Conservation (phyloP, 2,888 invertebrate species). For the Eupithecia pulchellata region DNA sequence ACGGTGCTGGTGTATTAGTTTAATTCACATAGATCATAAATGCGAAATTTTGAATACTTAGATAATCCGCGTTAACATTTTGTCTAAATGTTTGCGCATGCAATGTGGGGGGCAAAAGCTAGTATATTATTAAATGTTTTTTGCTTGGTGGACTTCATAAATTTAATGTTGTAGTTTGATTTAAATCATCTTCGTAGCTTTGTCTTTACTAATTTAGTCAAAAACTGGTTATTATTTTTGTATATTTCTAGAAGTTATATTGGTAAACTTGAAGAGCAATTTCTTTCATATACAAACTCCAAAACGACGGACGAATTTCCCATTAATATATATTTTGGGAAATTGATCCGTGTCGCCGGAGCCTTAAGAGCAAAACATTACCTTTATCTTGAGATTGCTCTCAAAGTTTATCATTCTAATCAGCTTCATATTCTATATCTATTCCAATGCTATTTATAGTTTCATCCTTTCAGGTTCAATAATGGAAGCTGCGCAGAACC, state of each 20-base stretch:
- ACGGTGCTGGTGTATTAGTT: not conserved
- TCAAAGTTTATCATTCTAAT: too few species aligned
- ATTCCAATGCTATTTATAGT: too few species aligned
- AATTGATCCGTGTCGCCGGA: too few species aligned
- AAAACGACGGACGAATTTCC: too few species aligned
- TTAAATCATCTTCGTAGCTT: not conserved
- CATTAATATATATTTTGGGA: too few species aligned
- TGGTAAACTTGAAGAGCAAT: not conserved
- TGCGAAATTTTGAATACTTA: not conserved
- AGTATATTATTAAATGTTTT: not conserved
- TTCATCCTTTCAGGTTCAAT: constrained; percentile 82
- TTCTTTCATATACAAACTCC: not conserved
- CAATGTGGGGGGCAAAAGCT: not conserved
- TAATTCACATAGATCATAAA: not conserved
- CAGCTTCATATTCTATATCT: too few species aligned
- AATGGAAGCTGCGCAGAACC: constrained; percentile 89
- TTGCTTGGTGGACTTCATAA: not conserved
- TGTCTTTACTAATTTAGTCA: not conserved
- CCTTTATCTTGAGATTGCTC: not conserved
- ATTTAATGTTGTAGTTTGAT: not conserved
- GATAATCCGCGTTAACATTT: not conserved
- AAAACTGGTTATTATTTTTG: not conserved
- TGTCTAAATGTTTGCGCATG: not conserved
- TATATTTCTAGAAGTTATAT: not conserved
- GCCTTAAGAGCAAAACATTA: not conserved